phyloP scores from a whole-genome alignment of 2,113 vertebrate species.

The Rhineura floridana region DNA sequence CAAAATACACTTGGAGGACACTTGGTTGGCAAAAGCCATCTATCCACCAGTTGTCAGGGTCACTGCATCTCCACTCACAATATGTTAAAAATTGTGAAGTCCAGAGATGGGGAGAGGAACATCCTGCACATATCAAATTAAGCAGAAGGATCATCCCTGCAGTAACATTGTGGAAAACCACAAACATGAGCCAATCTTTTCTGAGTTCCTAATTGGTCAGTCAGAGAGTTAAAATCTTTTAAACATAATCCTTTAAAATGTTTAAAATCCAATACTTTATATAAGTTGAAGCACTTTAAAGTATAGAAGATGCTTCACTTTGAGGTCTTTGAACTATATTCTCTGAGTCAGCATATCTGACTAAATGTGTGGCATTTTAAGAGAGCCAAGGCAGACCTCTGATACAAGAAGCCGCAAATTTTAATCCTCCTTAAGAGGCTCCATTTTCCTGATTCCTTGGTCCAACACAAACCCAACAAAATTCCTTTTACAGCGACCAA shows the following conservation, averaged over 20 bases:
- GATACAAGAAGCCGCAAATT: constrained; percentile 55
- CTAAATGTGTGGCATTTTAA: constrained; percentile 33
- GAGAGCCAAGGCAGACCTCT: constrained; percentile 42
- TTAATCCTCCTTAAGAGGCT: constrained; percentile 39
- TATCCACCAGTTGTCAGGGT: too few relatives aligned
- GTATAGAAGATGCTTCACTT: constrained; percentile 66
- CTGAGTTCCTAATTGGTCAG: neutral
- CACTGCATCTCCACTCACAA: too few relatives aligned
- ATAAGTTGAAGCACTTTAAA: constrained; percentile 56
- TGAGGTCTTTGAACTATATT: constrained; percentile 49
- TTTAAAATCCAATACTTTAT: constrained; percentile 32
- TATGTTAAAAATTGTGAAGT: too few relatives aligned
- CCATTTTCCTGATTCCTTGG: constrained; percentile 59
- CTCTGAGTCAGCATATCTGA: constrained; percentile 57
- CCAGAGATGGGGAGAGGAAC: too few relatives aligned
- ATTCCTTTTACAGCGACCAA: constrained; percentile 58
- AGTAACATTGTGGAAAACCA: too few relatives aligned
- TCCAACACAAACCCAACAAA: constrained; percentile 40
- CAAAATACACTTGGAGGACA: too few relatives aligned
- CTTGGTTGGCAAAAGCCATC: too few relatives aligned
- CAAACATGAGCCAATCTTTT: neutral
- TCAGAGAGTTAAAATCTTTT: neutral
- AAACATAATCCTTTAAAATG: neutral
- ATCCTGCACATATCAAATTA: too few relatives aligned
- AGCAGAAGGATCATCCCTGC: too few relatives aligned